A percentile compares a stretch with the other conserved stretches of the same genome.
These are phyloP conservation scores for Pogona vitticeps DNA, from an alignment of 2,113 vertebrate species.

Conservation along the genomic window DNA sequence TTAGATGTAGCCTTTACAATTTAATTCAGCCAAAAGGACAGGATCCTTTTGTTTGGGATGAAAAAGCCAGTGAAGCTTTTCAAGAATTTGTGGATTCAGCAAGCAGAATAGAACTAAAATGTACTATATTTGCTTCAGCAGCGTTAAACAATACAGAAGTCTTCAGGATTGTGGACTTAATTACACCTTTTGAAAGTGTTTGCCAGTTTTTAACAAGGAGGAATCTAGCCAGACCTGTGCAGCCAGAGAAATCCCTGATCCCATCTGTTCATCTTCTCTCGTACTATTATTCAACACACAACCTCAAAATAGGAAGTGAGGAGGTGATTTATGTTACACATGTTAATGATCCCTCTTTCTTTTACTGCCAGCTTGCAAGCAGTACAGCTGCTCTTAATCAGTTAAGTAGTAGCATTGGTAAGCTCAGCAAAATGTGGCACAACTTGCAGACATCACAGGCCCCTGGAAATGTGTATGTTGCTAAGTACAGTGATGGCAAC, in stretches of 20 bases:
- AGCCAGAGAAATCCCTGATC: constrained; percentile 66
- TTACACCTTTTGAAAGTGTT: constrained; percentile 89
- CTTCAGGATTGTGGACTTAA: constrained; percentile 88
- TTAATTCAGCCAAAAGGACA: constrained; percentile 76
- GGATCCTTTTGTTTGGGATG: constrained; percentile 82
- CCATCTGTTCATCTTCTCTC: constrained; percentile 81
- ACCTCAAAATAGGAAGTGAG: constrained; percentile 88
- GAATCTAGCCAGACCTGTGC: constrained; percentile 69
- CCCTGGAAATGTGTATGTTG: constrained; percentile 85
- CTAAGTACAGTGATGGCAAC: constrained; percentile 84
- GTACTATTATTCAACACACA: constrained; percentile 88
- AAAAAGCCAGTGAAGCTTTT: constrained; percentile 77
- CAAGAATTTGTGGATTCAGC: constrained; percentile 79
- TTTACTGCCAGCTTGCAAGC: constrained; percentile 90
- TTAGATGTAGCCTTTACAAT: constrained; percentile 92
- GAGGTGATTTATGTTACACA: constrained; percentile 83
- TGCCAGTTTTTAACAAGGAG: constrained; percentile 79
- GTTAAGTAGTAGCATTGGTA: constrained; percentile 73
- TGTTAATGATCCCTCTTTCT: constrained; percentile 78
- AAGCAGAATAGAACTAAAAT: constrained; percentile 79
- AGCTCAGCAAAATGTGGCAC: constrained; percentile 70
- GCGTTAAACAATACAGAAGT: constrained; percentile 76
- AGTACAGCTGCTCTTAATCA: constrained; percentile 76
- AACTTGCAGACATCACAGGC: constrained; percentile 56
- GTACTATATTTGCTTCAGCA: constrained; percentile 89